These are phyloP conservation scores for Pantherophis vulpinus DNA, from an alignment of 2,797 vertebrate species.

Conservation along the genomic window DNA sequence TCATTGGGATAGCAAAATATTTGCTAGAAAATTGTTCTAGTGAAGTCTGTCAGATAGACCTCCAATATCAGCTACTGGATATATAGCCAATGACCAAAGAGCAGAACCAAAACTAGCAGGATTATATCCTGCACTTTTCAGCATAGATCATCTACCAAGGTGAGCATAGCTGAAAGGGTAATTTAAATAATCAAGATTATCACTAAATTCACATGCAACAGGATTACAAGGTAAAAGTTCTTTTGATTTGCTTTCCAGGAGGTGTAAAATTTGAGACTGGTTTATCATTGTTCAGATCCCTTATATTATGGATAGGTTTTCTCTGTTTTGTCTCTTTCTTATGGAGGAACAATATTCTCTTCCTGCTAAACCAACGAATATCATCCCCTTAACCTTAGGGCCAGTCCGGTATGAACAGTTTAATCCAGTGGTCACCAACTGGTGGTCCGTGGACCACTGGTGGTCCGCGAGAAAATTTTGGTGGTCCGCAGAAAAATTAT, in stretches of 20 bases:
- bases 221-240: neutral
- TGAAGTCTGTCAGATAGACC: neutral
- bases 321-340: neutral
- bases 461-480: too few relatives aligned
- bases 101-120: neutral
- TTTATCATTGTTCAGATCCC: neutral
- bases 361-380: neutral
- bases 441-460: too few relatives aligned
- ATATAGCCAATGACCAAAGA: neutral
- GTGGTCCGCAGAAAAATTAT: too few relatives aligned
- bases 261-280: neutral
- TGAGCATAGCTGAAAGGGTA: neutral
- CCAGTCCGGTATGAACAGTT: neutral
- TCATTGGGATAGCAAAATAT: neutral
- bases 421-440: neutral
- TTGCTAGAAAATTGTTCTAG: neutral
- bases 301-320: neutral
- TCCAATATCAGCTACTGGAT: neutral
- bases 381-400: neutral
- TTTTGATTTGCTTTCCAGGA: neutral
- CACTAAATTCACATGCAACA: neutral
- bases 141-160: neutral
- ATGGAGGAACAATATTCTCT: neutral
- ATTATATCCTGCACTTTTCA: neutral
- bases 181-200: neutral